A percentile compares a stretch with the other conserved stretches of the same genome.
Evolutionary conservation across 2,888 invertebrate genomes (phyloP).

Genomic region (Leptinotarsa peninsularis): DNA sequence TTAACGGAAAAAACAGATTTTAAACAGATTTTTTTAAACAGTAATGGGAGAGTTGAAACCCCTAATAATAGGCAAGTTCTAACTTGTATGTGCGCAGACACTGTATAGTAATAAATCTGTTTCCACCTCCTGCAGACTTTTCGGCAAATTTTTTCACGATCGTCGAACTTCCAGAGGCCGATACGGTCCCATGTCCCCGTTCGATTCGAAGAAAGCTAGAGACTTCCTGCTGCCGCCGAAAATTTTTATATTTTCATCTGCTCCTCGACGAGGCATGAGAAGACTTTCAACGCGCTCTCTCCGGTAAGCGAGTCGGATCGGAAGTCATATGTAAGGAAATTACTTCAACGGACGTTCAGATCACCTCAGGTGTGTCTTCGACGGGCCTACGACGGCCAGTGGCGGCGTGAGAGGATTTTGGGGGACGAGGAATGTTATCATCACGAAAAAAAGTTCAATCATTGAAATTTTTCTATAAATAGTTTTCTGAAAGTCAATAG

Average conservation of each 20-base stretch:
- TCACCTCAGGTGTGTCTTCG: constrained; percentile 63
- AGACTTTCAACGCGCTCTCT: constrained; percentile 21
- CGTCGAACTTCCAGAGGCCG: neutral
- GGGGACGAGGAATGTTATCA: neutral
- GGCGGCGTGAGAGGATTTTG: neutral
- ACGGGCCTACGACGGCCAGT: constrained; percentile 14
- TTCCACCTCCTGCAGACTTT: neutral
- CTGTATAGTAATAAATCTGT: neutral
- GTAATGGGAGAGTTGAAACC: too few species aligned
- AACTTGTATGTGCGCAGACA: too few species aligned
- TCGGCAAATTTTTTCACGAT: neutral
- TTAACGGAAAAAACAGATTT: too few species aligned
- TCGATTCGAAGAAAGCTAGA: neutral
- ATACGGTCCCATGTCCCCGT: constrained; percentile 10
- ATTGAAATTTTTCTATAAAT: too few species aligned
- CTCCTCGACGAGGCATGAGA: constrained; percentile 20
- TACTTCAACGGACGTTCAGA: constrained; percentile 63
- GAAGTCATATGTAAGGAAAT: constrained; percentile 66
- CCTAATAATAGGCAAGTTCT: too few species aligned
- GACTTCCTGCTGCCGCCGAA: constrained; percentile 11
- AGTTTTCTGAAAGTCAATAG: too few species aligned
- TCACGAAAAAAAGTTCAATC: too few species aligned
- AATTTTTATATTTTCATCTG: constrained; percentile 8
- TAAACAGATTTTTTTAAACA: too few species aligned
- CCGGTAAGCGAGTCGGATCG: constrained; percentile 59